These are phyloP conservation scores for Lanius collurio DNA, from an alignment of 2,113 vertebrate genomes.

Conservation along the genomic window DNA sequence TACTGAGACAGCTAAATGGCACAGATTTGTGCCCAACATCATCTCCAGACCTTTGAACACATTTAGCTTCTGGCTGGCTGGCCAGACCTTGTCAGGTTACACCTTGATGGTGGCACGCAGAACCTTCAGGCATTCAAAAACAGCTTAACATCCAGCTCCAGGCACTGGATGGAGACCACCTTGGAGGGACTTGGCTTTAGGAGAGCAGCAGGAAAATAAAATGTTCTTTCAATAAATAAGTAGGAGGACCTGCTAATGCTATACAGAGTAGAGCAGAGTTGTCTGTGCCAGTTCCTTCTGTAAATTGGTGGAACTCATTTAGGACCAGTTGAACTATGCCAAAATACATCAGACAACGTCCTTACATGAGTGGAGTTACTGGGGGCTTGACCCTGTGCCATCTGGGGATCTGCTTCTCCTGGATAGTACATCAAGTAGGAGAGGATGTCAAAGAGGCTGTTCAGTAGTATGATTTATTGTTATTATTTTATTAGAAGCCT, in stretches of 20 bases:
- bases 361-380: background rate
- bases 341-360: background rate
- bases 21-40: background rate
- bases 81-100: background rate
- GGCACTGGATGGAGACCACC: slow-evolving; percentile 18
- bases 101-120: background rate
- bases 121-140: background rate
- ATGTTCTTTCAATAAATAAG: slow-evolving; percentile 47
- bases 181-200: slow-evolving; percentile 18
- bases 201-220: slow-evolving; percentile 30
- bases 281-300: slow-evolving; percentile 43
- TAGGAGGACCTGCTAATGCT: slow-evolving; percentile 40
- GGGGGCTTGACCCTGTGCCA: background rate
- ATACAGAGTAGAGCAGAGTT: background rate
- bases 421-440: background rate
- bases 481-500: background rate
- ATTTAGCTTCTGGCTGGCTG: background rate
- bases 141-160: background rate
- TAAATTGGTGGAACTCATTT: background rate
- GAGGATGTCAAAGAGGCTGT: background rate
- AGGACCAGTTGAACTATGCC: background rate
- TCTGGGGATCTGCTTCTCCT: background rate
- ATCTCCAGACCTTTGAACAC: background rate
- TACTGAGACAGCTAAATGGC: background rate
- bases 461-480: background rate